phyloP scores from a whole-genome alignment of 64 coral and sea anemone genomes.

The Stichodactyla mertensii region DNA sequence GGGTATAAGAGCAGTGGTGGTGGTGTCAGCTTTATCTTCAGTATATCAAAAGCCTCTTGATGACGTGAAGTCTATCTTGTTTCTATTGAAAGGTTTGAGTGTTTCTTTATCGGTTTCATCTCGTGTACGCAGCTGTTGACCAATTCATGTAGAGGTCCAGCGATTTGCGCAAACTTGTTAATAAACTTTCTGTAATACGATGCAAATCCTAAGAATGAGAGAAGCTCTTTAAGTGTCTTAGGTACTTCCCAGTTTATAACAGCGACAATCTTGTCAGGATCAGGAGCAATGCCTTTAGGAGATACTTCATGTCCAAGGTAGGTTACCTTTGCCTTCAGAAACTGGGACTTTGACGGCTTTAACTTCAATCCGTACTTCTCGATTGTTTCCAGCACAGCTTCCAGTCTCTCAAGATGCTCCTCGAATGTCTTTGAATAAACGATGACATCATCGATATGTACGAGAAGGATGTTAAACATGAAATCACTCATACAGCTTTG shows the following conservation, averaged over 20 bases:
- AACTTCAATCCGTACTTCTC: constrained; percentile 32
- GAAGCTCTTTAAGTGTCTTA: constrained; percentile 35
- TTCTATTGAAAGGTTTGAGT: not conserved
- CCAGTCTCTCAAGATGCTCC: constrained; percentile 40
- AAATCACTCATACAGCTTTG: constrained; percentile 42
- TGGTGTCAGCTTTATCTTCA: constrained; percentile 40
- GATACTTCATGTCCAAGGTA: constrained; percentile 47
- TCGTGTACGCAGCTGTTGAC: constrained; percentile 29
- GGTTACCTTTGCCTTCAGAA: constrained; percentile 29
- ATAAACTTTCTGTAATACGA: constrained; percentile 30
- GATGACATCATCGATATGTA: constrained; percentile 51
- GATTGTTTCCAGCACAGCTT: constrained; percentile 25
- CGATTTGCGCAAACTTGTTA: constrained; percentile 28
- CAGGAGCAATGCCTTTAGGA: constrained; percentile 10
- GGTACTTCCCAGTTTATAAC: constrained; percentile 19
- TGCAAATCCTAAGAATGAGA: constrained; percentile 43
- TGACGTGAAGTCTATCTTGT: constrained; percentile 13
- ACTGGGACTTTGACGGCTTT: constrained; percentile 43
- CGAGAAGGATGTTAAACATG: constrained; percentile 37
- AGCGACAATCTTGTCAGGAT: constrained; percentile 40
- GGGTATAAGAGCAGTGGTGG: constrained; percentile 52
- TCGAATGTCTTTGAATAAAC: constrained; percentile 39
- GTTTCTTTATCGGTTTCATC: constrained; percentile 8
- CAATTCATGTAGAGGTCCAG: constrained; percentile 31
- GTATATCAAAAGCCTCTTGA: constrained; percentile 27